Evolutionary conservation across 2,113 vertebrate species (phyloP).

Genomic region (Alethe diademata): DNA sequence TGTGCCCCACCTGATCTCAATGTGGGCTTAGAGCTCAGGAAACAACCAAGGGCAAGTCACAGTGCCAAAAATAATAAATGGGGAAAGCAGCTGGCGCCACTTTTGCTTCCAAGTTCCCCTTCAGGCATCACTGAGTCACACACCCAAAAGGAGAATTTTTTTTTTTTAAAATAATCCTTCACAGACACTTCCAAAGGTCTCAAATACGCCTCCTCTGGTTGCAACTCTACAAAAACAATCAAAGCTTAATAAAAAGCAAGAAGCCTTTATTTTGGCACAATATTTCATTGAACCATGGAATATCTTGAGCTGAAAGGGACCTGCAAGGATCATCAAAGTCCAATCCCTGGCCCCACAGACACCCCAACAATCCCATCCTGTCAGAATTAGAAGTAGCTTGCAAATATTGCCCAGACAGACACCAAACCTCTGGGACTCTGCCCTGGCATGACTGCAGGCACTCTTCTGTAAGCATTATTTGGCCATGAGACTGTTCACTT

Average conservation of each 20-base stretch:
- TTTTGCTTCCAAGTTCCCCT: constrained; percentile 24
- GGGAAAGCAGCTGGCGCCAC: background rate
- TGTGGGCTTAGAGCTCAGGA: background rate
- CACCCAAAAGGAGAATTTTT: background rate
- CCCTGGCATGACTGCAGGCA: background rate
- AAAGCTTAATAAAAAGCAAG: background rate
- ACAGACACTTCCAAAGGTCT: background rate
- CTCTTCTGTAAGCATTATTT: background rate
- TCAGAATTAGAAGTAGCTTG: background rate
- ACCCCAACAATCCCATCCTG: background rate
- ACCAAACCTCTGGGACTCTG: background rate
- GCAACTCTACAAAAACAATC: background rate
- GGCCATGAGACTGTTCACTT: background rate
- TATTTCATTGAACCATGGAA: background rate
- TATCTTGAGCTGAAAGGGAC: background rate
- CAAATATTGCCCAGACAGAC: background rate
- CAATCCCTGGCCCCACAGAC: background rate
- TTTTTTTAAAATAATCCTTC: background rate
- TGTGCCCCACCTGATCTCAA: background rate
- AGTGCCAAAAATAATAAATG: background rate
- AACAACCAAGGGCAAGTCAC: background rate
- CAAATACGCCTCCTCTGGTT: background rate
- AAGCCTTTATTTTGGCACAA: background rate
- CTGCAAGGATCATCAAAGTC: background rate
- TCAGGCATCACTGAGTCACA: background rate